Base-by-base conservation (phyloP, 2,113 vertebrate species). In the Gracilinanus agilis region DNA sequence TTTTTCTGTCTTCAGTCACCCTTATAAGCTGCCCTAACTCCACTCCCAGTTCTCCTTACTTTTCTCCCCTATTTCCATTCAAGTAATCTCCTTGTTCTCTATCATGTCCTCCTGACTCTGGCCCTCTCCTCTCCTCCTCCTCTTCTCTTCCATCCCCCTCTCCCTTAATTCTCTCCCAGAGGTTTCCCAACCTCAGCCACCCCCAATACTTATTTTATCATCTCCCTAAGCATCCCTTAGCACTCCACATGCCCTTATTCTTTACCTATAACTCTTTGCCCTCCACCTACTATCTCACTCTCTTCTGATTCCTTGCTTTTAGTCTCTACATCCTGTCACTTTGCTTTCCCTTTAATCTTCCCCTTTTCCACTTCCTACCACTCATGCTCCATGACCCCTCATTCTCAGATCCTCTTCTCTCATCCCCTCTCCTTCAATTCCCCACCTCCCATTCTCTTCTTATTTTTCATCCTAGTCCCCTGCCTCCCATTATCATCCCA, bases 291-390 rank as follows among this genome's bases (percentile, higher is more conserved):
- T 0, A 11, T 49, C 44, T 25, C 8, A 1, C 5, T 24, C n/a
- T 91, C 27, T 29, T 95, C 95, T 93, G 56, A 95, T 96, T 91
- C 93, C 88, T 9, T 3, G 24, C 88, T 53, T n/a, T 11, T 53
- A 27, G 23, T 23, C 34, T 40, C 97, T 3, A 6, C 19, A 11
- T 92, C 3, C 44, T 54, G 94, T 94, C 94, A 94, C 96, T 95
- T 94, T 88, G 93, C 54, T 93, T 96, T 97, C 54, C 91, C 1
- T 83, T 91, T 88, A 95, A 93, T 94, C 95, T 75, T 96, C 97
- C 96, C 90, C 96, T 98, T 98, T 97, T 98, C 97, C 49, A 49
- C 92, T 58, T 94, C 54, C 97, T 96, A 96, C 67, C 13, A 58
- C 13, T 8, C 34, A n/a, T 21, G 61, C 34, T 75, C 25, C 56